Evolutionary conservation across 2,797 vertebrate genomes (phyloP).

Genomic region (Rousettus madagascariensis): DNA sequence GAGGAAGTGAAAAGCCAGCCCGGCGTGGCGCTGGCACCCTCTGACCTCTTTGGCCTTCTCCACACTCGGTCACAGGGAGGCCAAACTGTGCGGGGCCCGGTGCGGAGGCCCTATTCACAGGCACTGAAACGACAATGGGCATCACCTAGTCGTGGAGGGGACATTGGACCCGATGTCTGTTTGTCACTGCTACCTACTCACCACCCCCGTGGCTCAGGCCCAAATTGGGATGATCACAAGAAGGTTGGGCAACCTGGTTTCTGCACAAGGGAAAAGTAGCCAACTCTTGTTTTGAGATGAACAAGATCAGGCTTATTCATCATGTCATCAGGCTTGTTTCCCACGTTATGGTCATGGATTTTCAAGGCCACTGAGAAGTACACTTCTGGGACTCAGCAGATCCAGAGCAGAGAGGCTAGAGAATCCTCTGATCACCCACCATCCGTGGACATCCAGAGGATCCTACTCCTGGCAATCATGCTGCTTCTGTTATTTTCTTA

Average conservation of each 20-base stretch:
- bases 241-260: not conserved
- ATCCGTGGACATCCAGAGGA: not conserved
- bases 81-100: not conserved
- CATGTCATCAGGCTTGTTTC: not conserved
- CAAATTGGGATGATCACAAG: not conserved
- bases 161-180: not conserved
- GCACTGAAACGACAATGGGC: not conserved
- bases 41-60: not conserved
- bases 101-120: not conserved
- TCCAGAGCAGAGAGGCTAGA: not conserved
- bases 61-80: not conserved
- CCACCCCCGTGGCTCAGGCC: not conserved
- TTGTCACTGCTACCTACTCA: not conserved
- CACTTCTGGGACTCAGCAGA: not conserved
- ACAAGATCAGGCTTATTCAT: not conserved
- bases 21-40: not conserved
- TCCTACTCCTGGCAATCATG: not conserved
- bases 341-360: not conserved
- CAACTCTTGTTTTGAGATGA: not conserved
- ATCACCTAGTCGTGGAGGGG: not conserved
- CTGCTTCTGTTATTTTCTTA: not conserved
- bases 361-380: not conserved
- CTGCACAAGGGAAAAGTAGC: not conserved
- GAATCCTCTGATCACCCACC: not conserved
- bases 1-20: not conserved